phyloP scores from a whole-genome alignment of 2,113 vertebrate genomes.

The Ammodytes marinus region DNA sequence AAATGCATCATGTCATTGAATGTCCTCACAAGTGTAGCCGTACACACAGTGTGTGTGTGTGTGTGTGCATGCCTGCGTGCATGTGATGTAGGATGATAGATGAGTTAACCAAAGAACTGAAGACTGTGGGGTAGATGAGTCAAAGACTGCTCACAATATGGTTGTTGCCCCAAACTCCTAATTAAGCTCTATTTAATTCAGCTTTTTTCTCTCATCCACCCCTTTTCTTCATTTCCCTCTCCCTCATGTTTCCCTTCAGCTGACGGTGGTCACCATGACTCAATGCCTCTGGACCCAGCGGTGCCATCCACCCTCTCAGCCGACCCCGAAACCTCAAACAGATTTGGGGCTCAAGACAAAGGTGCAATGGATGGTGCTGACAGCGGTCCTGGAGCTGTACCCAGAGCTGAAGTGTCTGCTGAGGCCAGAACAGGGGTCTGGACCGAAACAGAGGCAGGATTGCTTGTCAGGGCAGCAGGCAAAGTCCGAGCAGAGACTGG shows the following conservation, averaged over 20 bases:
- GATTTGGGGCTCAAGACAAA: slow-evolving; percentile 17
- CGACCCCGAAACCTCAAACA: slow-evolving; percentile 21
- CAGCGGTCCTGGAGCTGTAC: background rate
- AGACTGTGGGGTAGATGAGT: too few species aligned
- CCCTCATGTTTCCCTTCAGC: slow-evolving; percentile 55
- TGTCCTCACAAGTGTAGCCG: too few species aligned
- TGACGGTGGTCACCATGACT: slow-evolving; percentile 50
- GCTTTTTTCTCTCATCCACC: background rate
- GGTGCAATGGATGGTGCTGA: slow-evolving; percentile 19
- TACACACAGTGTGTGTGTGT: too few species aligned
- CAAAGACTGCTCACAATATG: slow-evolving; percentile 36
- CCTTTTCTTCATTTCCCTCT: background rate
- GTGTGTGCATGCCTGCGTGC: too few species aligned
- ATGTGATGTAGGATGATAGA: background rate
- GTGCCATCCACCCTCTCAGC: slow-evolving; percentile 56
- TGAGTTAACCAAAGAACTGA: slow-evolving; percentile 8
- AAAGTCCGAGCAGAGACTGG: slow-evolving; percentile 49
- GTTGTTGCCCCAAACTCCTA: slow-evolving; percentile 30
- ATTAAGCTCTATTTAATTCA: slow-evolving; percentile 36
- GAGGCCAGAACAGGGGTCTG: slow-evolving; percentile 55
- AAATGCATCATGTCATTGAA: too few species aligned
- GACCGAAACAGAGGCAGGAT: slow-evolving; percentile 56
- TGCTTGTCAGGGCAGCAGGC: background rate
- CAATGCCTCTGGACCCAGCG: slow-evolving; percentile 41
- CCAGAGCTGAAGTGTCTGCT: slow-evolving; percentile 49